A percentile compares a stretch with the other conserved stretches of the same genome.
These are phyloP conservation scores for Pampusana beccarii DNA, from an alignment of 2,113 vertebrate species.

Conservation along the genomic window DNA sequence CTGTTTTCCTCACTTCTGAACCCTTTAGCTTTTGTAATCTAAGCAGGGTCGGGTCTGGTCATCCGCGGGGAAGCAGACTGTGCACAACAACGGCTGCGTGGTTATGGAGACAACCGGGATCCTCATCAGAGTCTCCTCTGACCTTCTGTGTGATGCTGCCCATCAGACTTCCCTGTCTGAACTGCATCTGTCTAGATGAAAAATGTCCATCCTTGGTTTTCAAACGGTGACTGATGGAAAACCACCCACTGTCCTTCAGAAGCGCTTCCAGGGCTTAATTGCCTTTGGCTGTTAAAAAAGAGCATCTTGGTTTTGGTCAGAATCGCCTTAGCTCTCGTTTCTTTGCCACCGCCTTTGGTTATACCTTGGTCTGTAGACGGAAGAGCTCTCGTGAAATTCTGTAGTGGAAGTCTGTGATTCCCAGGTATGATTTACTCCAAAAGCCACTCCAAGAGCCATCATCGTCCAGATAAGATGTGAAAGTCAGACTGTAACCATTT, in stretches of 20 bases:
- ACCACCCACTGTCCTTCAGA: conserved; percentile 3
- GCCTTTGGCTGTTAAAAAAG: neutral
- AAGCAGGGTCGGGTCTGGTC: conserved; percentile 65
- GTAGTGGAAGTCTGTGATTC: neutral
- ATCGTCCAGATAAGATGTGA: neutral
- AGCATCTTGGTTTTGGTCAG: neutral
- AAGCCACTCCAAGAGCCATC: neutral
- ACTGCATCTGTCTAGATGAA: neutral
- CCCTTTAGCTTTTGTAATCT: conserved; percentile 61
- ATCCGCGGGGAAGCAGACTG: conserved; percentile 48
- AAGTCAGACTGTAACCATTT: neutral
- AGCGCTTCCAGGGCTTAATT: neutral
- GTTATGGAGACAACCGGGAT: neutral
- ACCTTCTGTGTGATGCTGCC: neutral
- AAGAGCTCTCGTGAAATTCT: neutral
- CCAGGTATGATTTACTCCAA: neutral
- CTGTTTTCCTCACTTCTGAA: conserved; percentile 65
- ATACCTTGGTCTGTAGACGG: neutral
- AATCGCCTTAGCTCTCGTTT: neutral
- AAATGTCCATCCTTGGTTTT: neutral
- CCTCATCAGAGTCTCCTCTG: neutral
- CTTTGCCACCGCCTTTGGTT: neutral
- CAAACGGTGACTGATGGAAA: neutral
- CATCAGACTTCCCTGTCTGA: neutral
- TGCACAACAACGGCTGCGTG: conserved; percentile 4